Evolutionary conservation across 2,888 invertebrate genomes (phyloP), one percentile per base, ranked within the genome.

Genomic region (Clistopyga incitator): DNA sequence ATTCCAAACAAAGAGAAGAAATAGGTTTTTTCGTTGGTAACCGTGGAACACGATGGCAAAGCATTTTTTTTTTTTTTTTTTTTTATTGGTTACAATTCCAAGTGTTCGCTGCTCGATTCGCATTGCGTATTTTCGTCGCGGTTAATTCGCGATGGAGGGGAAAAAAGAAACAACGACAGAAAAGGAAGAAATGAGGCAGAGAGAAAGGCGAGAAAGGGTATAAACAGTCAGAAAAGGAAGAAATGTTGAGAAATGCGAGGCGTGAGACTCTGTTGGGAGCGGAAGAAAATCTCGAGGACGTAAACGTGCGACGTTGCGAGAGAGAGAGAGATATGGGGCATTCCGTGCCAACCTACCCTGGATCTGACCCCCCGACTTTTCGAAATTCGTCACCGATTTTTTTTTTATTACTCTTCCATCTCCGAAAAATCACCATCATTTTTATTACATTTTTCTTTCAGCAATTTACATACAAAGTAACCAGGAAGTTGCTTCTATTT

Each of bases 261-360:
- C 67, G 65, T 23, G 77, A 52, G 67, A 64, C 20, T 64, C 18
- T 38, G 18, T 38, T 8, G 18, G 6, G 18, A 61, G 8, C 34
- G 20, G 64, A 80, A 77, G 61, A 83, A 83, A 83, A 77, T 83
- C 83, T 77, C 72, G 76, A 64, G 78, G 68, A 67, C 72, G 67
- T 83, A 61, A 76, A 80, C n/a, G 67, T 71, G 15, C 54, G 68
- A 20, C 38, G 56, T 10, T 20, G 15, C 8, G 59, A 59, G 76
- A 13, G 64, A 64, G 75, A 72, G 52, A 68, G 50, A 78, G 68
- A 76, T 67, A 71, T 29, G 29, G 29, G 29, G 29, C 29, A 29
- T 29, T 29, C 29, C 29, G 4, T 29, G 29, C 29, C 29, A 29
- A 29, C 29, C 4, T 4, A 4, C 2, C 29, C 29, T 4, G 3